Base-by-base conservation (phyloP, 2,797 vertebrate genomes). In the Sebastes iracundus region DNA sequence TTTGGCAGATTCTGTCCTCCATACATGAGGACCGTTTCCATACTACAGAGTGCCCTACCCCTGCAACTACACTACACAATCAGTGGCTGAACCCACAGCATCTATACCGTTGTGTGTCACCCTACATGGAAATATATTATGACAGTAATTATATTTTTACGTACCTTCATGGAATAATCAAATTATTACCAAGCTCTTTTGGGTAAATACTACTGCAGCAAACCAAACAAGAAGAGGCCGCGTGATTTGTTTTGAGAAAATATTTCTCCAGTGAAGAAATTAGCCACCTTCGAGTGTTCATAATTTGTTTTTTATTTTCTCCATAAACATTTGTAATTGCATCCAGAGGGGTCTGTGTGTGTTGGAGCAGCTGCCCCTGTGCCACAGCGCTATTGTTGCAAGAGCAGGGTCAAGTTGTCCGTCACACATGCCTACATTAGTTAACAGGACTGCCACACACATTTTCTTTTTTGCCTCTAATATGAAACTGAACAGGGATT, bases 251-350 rank as follows among this genome's bases (percentile, higher is more conserved):
- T 88, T 58, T 81, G 69, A 72, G 83, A 90, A 94, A 94, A 94
- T 87, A 93, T 92, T 92, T 87, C 62, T 35, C 72, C 38, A 71
- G 62, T 76, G 71, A 79, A 90, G 79, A 92, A 94, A 93, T 93
- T 89, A 91, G 92, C 84, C 87, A 61, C 80, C 90, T 87, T 83
- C 33, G 52, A 90, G 81, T 82, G 91, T 86, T 80, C n/a, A 73
- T 90, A 80, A 91, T 92, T 87, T 80, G 73, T 89, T 93, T 93
- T 91, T 77, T 92, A 86, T 94, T 94, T 91, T 94, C 94, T 94
- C 76, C 91, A 72, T 87, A 92, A 93, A 94, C 87, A 94, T 74
- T 81, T 87, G 22, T 92, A 90, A 93, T 94, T 93, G 90, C 82
- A 88, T 90, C 82, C 90, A 90, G 90, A 93, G 86, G 72, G 28